A percentile compares a stretch with the other conserved stretches of the same genome.
Evolutionary conservation across 2,888 invertebrate genomes (phyloP).

Genomic region (Hermaeophaga mercurialis): DNA sequence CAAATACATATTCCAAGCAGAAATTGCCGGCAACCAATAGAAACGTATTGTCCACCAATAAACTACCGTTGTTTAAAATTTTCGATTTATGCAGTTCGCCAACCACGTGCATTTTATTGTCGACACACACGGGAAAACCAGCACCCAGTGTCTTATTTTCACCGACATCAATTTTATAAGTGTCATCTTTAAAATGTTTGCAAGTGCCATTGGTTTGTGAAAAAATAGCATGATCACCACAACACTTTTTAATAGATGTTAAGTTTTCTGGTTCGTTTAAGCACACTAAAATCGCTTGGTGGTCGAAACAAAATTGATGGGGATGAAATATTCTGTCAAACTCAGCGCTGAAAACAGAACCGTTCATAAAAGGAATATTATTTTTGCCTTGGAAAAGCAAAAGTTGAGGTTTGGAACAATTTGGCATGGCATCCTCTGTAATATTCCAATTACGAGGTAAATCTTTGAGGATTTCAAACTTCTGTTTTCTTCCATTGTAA

Average conservation of each 20-base stretch:
- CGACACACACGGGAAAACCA: conserved; percentile 55
- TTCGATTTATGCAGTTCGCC: conserved; percentile 63
- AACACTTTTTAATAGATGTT: conserved; percentile 67
- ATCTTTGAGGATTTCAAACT: conserved; percentile 26
- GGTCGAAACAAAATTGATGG: conserved; percentile 71
- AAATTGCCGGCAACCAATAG: conserved; percentile 56
- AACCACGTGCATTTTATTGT: conserved; percentile 62
- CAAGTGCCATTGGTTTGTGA: conserved; percentile 63
- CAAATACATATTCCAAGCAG: conserved; percentile 59
- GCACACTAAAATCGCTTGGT: conserved; percentile 69
- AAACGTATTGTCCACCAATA: conserved; percentile 58
- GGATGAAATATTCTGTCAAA: conserved; percentile 60
- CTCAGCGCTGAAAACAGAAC: conserved; percentile 65
- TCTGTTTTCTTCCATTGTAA: conserved; percentile 30
- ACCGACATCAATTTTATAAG: conserved; percentile 49
- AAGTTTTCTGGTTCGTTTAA: conserved; percentile 46
- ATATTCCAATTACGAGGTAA: conserved; percentile 58
- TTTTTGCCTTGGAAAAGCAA: conserved; percentile 45
- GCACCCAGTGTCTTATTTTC: conserved; percentile 45
- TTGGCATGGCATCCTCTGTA: conserved; percentile 53
- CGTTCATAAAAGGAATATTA: conserved; percentile 63
- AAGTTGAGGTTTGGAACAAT: conserved; percentile 46
- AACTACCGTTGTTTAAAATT: conserved; percentile 62
- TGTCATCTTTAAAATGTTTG: conserved; percentile 50
- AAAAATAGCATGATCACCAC: conserved; percentile 68